Conservation (phyloP, 92 coral and sea anemone species). For the Diadumene lineata region DNA sequence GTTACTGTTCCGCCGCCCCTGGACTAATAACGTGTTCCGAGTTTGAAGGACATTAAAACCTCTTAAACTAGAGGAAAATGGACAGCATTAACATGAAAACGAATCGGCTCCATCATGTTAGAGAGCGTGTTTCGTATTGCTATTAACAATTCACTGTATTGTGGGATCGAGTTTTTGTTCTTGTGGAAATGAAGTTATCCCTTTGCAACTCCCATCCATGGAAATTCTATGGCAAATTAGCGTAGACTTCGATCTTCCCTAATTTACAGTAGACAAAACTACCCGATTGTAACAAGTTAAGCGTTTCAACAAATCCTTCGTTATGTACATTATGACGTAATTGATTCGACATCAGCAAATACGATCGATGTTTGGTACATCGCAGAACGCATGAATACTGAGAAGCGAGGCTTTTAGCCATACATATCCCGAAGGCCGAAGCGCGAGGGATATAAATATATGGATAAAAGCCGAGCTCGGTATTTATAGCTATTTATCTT, state of each 20-base stretch:
- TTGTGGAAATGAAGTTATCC: constrained; percentile 9
- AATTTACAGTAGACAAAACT: constrained; percentile 44
- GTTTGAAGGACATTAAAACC: too few species aligned
- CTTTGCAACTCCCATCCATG: constrained; percentile 58
- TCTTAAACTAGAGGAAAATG: too few species aligned
- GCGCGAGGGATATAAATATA: too few species aligned
- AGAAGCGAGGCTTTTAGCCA: too few species aligned
- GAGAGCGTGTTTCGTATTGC: constrained; percentile 40
- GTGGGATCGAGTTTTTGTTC: constrained; percentile 56
- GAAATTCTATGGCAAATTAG: constrained; percentile 58
- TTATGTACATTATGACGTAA: constrained; percentile 56
- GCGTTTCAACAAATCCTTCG: constrained; percentile 60
- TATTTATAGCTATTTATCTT: too few species aligned
- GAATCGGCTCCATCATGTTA: constrained; percentile 35
- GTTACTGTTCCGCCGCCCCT: too few species aligned
- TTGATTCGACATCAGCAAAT: constrained; percentile 34
- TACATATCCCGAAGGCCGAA: too few species aligned
- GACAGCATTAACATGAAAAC: not conserved
- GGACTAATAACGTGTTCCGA: too few species aligned
- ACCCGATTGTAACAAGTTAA: constrained; percentile 62
- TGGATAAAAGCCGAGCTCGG: too few species aligned
- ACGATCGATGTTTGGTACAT: constrained; percentile 60
- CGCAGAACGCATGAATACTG: too few species aligned
- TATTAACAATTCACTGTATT: constrained; percentile 52
- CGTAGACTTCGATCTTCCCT: constrained; percentile 52